phyloP scores from a whole-genome alignment of 23 tunicate genomes.

The Trididemnum miniatum region DNA sequence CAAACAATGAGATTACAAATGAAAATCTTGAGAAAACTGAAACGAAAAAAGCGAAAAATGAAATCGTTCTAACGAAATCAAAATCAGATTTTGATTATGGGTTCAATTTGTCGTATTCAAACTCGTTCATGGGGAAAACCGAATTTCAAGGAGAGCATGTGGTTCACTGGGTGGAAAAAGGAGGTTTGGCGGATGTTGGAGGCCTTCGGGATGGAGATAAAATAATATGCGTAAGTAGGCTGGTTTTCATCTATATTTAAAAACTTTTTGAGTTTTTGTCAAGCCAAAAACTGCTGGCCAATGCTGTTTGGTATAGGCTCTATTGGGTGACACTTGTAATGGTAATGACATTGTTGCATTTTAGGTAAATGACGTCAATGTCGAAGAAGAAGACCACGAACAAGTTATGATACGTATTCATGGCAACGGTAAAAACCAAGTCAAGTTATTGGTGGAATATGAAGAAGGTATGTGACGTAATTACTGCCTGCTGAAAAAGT shows the following conservation, averaged over 20 bases:
- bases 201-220: conserved; percentile 94
- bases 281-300: too few species aligned
- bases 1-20: neutral
- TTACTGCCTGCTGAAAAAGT: neutral
- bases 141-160: conserved; percentile 58
- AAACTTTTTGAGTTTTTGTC: too few species aligned
- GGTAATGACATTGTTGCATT: neutral
- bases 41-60: neutral
- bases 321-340: neutral
- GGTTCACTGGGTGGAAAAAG: conserved; percentile 96
- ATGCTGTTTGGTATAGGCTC: too few species aligned
- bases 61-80: conserved; percentile 33
- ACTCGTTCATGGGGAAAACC: conserved; percentile 65
- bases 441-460: conserved; percentile 45
- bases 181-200: conserved; percentile 83
- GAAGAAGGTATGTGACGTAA: conserved; percentile 56
- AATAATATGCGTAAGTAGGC: conserved; percentile 63
- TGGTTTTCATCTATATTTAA: too few species aligned
- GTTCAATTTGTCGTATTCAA: conserved; percentile 78
- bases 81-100: conserved; percentile 55
- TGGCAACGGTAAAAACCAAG: conserved; percentile 37
- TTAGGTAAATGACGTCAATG: conserved; percentile 71
- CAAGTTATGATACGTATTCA: conserved; percentile 63
- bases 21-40: conserved; percentile 5
- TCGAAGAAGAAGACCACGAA: conserved; percentile 81